phyloP scores from a whole-genome alignment of 2,113 vertebrate species.

The Toxotes jaculatrix region DNA sequence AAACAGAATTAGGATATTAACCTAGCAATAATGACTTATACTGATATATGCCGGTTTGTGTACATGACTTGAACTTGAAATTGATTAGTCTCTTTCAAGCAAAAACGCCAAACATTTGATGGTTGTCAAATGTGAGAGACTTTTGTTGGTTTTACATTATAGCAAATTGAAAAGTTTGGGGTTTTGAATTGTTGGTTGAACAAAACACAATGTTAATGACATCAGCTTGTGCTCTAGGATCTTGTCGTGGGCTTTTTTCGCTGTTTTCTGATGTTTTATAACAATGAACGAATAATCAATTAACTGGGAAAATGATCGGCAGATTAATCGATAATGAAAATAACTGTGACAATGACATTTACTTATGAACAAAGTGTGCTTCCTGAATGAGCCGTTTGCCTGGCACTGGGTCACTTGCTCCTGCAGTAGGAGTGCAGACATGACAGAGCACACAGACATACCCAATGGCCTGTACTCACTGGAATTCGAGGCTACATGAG shows the following conservation, averaged over 20 bases:
- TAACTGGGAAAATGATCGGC: not conserved
- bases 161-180: not conserved
- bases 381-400: slow-evolving; percentile 3
- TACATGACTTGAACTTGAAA: not conserved
- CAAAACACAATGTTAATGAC: not conserved
- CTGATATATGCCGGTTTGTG: not conserved
- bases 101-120: not conserved
- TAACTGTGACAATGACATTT: not conserved
- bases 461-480: slow-evolving; percentile 35
- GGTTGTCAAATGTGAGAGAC: not conserved
- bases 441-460: slow-evolving; percentile 32
- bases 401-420: slow-evolving; percentile 5
- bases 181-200: not conserved
- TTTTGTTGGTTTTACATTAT: not conserved
- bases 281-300: not conserved
- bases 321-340: not conserved
- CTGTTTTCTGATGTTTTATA: not conserved
- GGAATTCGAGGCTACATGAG: slow-evolving; percentile 49
- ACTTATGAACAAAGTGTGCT: not conserved
- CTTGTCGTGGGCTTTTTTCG: not conserved
- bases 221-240: not conserved
- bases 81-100: no score
- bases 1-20: slow-evolving; percentile 40
- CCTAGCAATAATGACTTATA: not conserved
- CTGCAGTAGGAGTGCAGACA: slow-evolving; percentile 7